These are phyloP conservation scores for Solen grandis DNA, from an alignment of 1,140 invertebrate genomes.

Conservation along the genomic window DNA sequence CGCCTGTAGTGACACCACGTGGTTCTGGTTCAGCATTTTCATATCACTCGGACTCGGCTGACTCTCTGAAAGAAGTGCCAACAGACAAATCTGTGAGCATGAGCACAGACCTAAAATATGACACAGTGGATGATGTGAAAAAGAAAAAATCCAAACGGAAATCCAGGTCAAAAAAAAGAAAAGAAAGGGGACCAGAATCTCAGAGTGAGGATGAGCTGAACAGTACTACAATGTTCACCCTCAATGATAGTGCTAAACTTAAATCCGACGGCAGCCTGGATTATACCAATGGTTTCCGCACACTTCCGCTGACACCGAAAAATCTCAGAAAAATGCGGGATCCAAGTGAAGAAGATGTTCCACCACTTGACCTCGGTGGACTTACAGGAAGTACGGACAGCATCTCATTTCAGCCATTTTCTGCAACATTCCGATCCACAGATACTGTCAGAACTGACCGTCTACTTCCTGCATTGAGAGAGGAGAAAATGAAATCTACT, in stretches of 20 bases:
- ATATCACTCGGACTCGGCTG: conserved; percentile 67
- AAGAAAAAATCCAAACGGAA: conserved; percentile 18
- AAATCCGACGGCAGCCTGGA: conserved; percentile 61
- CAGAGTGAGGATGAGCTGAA: conserved; percentile 57
- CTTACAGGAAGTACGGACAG: conserved; percentile 64
- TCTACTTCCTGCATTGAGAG: conserved; percentile 17
- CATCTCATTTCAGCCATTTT: conserved; percentile 64
- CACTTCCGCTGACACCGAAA: conserved; percentile 64
- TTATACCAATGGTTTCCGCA: conserved; percentile 55
- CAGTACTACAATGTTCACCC: conserved; percentile 61
- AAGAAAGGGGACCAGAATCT: neutral
- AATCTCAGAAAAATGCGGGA: conserved; percentile 42
- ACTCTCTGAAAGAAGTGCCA: conserved; percentile 65
- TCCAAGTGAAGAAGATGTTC: conserved; percentile 52
- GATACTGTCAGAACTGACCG: conserved; percentile 63
- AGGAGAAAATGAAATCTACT: conserved; percentile 33
- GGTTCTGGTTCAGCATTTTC: conserved; percentile 30
- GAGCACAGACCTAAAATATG: neutral
- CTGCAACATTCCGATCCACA: conserved; percentile 60
- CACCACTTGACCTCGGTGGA: conserved; percentile 62
- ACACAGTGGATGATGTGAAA: neutral
- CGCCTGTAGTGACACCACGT: conserved; percentile 35
- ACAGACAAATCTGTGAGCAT: conserved; percentile 33
- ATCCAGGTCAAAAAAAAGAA: conserved; percentile 27
- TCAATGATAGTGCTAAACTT: conserved; percentile 58